A percentile compares a stretch with the other conserved stretches of the same genome.
Conservation (phyloP, 2,797 vertebrate species). For the Chelon labrosus region DNA sequence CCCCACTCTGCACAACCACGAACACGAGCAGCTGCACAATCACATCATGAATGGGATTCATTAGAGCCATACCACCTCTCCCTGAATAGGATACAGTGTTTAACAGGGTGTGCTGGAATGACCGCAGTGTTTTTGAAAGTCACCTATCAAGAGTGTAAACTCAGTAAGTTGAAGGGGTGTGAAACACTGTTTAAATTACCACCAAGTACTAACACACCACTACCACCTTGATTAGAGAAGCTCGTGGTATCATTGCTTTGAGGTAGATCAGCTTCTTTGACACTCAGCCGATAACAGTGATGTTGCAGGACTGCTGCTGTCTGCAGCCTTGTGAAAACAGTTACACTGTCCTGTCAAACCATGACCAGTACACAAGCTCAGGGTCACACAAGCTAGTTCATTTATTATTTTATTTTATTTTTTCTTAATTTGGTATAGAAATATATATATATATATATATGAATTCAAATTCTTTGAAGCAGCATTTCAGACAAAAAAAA, state of each 20-base stretch:
- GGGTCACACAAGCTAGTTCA: constrained; percentile 13
- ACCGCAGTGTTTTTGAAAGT: neutral
- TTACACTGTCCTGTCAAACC: neutral
- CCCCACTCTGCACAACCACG: constrained; percentile 71
- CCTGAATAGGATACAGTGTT: neutral
- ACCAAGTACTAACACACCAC: neutral
- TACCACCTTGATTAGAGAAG: neutral
- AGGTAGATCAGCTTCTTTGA: neutral
- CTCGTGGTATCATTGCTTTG: neutral
- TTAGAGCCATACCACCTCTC: constrained; percentile 46
- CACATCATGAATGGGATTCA: constrained; percentile 81
- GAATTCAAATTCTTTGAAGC: too few species aligned
- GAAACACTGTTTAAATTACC: constrained; percentile 2
- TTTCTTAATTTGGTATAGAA: neutral
- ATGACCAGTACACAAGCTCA: constrained; percentile 24
- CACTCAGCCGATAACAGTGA: neutral
- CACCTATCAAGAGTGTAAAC: neutral
- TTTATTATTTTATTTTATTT: neutral
- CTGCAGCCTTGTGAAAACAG: neutral
- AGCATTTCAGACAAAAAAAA: too few species aligned
- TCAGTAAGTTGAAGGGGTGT: constrained; percentile 1
- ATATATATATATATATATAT: too few species aligned
- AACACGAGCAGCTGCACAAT: constrained; percentile 76
- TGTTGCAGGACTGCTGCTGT: neutral
- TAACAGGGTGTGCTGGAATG: neutral